These are phyloP conservation scores for Diprion similis DNA, from an alignment of 1,140 invertebrate species.

Conservation along the genomic window DNA sequence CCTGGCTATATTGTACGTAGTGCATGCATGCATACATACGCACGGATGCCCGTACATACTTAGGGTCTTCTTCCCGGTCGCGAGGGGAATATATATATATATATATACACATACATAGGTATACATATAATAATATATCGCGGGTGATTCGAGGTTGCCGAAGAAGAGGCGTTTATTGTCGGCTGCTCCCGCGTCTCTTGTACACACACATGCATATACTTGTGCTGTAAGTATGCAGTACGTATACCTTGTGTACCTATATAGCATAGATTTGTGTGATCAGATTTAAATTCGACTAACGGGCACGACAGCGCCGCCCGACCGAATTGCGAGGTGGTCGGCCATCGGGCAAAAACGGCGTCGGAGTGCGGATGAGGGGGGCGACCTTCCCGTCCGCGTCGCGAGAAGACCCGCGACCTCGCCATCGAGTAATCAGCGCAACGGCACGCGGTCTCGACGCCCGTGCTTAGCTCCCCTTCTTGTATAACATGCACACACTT, in stretches of 20 bases:
- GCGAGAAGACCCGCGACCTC: not conserved
- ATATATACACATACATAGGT: too few species aligned
- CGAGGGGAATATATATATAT: too few species aligned
- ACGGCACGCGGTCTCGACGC: not conserved
- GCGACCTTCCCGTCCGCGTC: not conserved
- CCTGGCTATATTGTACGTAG: not conserved
- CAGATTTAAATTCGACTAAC: not conserved
- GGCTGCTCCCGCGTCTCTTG: not conserved
- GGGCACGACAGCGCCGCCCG: not conserved
- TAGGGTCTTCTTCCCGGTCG: not conserved
- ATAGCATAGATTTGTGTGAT: not conserved
- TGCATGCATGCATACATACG: conserved; percentile 3
- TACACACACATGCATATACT: not conserved
- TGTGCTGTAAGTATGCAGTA: not conserved
- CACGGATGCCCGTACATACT: not conserved
- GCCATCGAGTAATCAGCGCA: not conserved
- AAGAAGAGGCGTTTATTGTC: not conserved
- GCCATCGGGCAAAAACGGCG: not conserved
- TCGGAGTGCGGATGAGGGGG: not conserved
- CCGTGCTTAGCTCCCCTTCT: not conserved
- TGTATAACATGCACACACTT: too few species aligned
- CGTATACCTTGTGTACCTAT: not conserved
- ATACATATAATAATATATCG: too few species aligned
- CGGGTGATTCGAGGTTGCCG: not conserved
- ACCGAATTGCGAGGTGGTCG: not conserved